Evolutionary conservation across 2,888 invertebrate species (phyloP), one percentile per base, ranked within the genome.

Genomic region (Cerceris rybyensis): DNA sequence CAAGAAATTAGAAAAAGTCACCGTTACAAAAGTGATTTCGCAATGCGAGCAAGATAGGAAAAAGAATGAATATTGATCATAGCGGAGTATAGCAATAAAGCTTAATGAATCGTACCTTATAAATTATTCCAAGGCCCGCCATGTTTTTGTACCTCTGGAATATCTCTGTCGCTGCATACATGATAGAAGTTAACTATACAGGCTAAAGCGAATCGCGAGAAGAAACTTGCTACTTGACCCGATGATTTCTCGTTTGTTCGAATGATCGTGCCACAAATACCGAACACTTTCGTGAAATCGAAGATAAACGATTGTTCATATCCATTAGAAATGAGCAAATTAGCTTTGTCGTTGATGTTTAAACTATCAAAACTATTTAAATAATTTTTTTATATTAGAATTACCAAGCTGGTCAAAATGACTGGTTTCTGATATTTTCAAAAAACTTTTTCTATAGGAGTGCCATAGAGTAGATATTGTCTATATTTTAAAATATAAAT

Each of bases 121-220:
- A 78, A 78, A 78, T 78, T 78, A 72, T 72, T 78, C 64, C 78
- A 78, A 78, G 72, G 72, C 42, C 42, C 67, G 43, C 6, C 17
- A n/a, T 11, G 41, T 41, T n/a, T 57, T 42, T 41, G 50, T n/a
- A 50, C 50, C 50, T 28, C 28, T 50, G 50, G 50, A n/a, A 50
- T n/a, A 50, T 50, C 13, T n/a, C 50, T n/a, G 13, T 50, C 50
- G 50, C n/a, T 50, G 50, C 50, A 50, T 50, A 50, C 50, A n/a
- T n/a, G 50, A 50, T 50, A 50, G 1, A 6, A n/a, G 0, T 50
- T n/a, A 7, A n/a, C 11, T n/a, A n/a, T n/a, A 50, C 50, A n/a
- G 1, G 46, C n/a, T 50, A 28, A 28, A 28, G 50, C n/a, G 13
- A 6, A n/a, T n/a, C 50, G n/a, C 6, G 50, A 50, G 50, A 50